These are phyloP conservation scores for Panulirus ornatus DNA, from an alignment of 1,140 invertebrate genomes.

Conservation along the genomic window DNA sequence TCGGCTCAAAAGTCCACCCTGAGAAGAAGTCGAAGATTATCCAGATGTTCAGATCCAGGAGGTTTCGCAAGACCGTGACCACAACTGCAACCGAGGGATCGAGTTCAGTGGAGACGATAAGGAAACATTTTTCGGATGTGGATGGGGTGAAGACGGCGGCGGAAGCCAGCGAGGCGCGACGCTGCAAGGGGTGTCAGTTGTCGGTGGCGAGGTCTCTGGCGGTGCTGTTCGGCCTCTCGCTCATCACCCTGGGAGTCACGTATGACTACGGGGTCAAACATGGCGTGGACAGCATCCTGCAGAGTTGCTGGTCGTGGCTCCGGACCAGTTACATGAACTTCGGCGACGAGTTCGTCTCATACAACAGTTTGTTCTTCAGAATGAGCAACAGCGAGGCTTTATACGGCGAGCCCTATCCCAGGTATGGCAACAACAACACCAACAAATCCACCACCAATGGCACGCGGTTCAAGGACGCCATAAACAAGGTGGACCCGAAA, in stretches of 20 bases:
- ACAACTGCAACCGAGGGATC: background rate
- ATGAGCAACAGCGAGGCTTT: slow-evolving; percentile 49
- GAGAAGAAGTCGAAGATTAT: slow-evolving; percentile 58
- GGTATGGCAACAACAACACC: slow-evolving; percentile 28
- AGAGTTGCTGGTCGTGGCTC: slow-evolving; percentile 70
- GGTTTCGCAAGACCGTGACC: background rate
- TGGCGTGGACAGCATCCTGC: slow-evolving; percentile 57
- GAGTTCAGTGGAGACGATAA: background rate
- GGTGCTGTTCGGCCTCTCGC: slow-evolving; percentile 64
- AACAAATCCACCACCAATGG: slow-evolving; percentile 46
- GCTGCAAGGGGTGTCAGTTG: slow-evolving; percentile 41
- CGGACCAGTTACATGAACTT: slow-evolving; percentile 73
- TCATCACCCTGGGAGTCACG: slow-evolving; percentile 67
- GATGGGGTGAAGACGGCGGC: slow-evolving; percentile 27
- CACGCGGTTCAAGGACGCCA: slow-evolving; percentile 53
- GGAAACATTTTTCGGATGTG: slow-evolving; percentile 27
- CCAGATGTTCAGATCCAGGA: slow-evolving; percentile 40
- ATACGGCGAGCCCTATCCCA: slow-evolving; percentile 60
- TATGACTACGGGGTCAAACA: slow-evolving; percentile 73
- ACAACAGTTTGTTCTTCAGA: slow-evolving; percentile 64
- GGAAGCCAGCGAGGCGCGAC: slow-evolving; percentile 25
- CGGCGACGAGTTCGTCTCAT: slow-evolving; percentile 71
- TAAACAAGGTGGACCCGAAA: slow-evolving; percentile 65
- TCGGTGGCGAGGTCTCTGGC: slow-evolving; percentile 50
- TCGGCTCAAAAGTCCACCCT: slow-evolving; percentile 41